A percentile compares a stretch with the other conserved stretches of the same genome.
Conservation (phyloP, 2,888 invertebrate genomes). For the Troides aeacus region DNA sequence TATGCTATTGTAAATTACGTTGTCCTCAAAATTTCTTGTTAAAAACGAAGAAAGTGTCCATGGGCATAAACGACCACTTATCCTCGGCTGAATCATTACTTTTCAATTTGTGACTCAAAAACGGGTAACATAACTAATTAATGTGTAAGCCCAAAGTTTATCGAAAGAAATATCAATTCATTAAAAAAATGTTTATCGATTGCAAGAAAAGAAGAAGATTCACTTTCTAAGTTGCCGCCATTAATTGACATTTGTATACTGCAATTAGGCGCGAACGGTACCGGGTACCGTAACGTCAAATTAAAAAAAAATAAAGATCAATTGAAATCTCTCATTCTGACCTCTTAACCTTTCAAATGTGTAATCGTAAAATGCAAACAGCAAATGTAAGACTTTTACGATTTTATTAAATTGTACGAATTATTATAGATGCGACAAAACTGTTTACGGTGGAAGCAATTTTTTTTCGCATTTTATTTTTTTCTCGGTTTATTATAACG, state of each 20-base stretch:
- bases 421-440: conserved; percentile 26
- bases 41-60: too few relatives aligned
- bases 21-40: too few relatives aligned
- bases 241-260: conserved; percentile 23
- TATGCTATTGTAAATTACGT: too few relatives aligned
- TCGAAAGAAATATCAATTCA: too few relatives aligned
- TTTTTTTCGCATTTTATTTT: conserved; percentile 17
- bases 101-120: too few relatives aligned
- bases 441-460: conserved; percentile 7
- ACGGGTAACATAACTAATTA: neutral
- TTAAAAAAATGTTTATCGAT: neutral
- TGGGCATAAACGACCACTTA: too few relatives aligned
- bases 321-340: conserved; percentile 22
- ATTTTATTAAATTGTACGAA: conserved; percentile 27
- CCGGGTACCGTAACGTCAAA: conserved; percentile 21
- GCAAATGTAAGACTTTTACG: conserved; percentile 23
- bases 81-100: too few relatives aligned
- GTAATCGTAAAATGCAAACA: conserved; percentile 23
- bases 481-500: conserved; percentile 22
- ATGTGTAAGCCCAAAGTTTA: neutral
- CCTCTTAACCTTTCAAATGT: conserved; percentile 26
- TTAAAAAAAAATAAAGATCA: conserved; percentile 18
- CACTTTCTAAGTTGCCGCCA: conserved; percentile 12
- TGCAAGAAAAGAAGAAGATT: conserved; percentile 2
- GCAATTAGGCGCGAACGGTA: conserved; percentile 25